These are phyloP conservation scores for Hydrozoanthus tunicans DNA, from an alignment of 64 coral and sea anemone species.

Conservation along the genomic window DNA sequence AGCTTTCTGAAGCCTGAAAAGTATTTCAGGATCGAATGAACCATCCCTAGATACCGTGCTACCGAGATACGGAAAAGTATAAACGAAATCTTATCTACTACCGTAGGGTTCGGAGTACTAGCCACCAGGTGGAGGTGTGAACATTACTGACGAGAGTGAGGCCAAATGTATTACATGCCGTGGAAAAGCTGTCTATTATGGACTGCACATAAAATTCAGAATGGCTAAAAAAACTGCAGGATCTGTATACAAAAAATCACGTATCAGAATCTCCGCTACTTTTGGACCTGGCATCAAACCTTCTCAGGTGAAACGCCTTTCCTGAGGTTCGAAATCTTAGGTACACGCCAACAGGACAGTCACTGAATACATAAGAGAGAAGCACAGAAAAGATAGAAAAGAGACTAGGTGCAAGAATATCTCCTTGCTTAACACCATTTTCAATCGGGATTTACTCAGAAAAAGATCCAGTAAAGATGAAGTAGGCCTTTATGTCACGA, in stretches of 20 bases:
- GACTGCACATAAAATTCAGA: slow-evolving; percentile 24
- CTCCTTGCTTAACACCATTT: no score
- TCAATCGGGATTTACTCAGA: no score
- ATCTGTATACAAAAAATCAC: slow-evolving; percentile 31
- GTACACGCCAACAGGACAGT: slow-evolving; percentile 26
- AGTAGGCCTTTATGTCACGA: no score
- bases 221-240: slow-evolving; percentile 19
- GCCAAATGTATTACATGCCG: background rate
- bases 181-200: slow-evolving; percentile 17
- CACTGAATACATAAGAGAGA: slow-evolving; percentile 36
- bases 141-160: background rate
- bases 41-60: no score
- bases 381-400: slow-evolving; percentile 11
- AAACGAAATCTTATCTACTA: background rate
- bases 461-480: background rate
- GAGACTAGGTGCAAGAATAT: no score
- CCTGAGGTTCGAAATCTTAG: slow-evolving; percentile 46
- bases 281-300: slow-evolving; percentile 41
- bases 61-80: no score
- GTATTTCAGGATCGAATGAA: background rate
- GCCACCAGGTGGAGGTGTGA: background rate
- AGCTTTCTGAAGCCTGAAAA: background rate
- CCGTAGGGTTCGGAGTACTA: background rate
- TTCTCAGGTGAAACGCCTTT: slow-evolving; percentile 33
- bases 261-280: slow-evolving; percentile 27